Conservation (phyloP, 2,888 invertebrate genomes). For the Dyspetes luteomarginatus region DNA sequence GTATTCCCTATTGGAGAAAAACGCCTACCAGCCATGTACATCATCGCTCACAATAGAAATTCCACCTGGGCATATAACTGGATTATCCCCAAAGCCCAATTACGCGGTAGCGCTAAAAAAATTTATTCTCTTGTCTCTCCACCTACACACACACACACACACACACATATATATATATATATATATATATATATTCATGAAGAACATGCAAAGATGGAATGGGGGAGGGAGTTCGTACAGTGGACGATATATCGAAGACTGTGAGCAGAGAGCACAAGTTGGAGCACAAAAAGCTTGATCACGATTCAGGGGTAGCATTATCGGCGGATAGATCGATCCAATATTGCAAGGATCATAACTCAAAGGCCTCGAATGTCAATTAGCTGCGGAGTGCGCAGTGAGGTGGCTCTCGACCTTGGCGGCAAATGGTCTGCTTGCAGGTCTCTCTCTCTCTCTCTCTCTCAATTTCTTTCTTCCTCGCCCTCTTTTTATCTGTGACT, state of each 20-base stretch:
- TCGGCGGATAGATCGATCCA: constrained; percentile 70
- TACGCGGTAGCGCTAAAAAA: constrained; percentile 53
- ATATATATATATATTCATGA: neutral
- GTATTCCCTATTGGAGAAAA: constrained; percentile 47
- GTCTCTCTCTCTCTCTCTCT: constrained; percentile 23
- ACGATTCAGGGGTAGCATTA: constrained; percentile 69
- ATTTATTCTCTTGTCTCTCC: neutral
- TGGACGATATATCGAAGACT: constrained; percentile 9
- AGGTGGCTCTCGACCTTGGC: constrained; percentile 58
- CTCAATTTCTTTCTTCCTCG: constrained; percentile 9
- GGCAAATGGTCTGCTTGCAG: constrained; percentile 58
- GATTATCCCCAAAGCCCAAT: constrained; percentile 60
- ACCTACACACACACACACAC: neutral
- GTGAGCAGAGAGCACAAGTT: constrained; percentile 22
- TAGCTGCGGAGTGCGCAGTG: constrained; percentile 68
- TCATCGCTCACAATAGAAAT: constrained; percentile 67
- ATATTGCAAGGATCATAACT: constrained; percentile 71
- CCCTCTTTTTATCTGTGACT: neutral
- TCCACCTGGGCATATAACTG: constrained; percentile 43
- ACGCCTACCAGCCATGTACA: constrained; percentile 49
- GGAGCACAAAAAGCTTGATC: constrained; percentile 68
- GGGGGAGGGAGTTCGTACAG: constrained; percentile 36
- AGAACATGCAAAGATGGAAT: constrained; percentile 22
- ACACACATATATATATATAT: neutral
- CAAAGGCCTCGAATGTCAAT: constrained; percentile 73